phyloP scores from a whole-genome alignment of 2,797 vertebrate species.

The Poeciliopsis infans region DNA sequence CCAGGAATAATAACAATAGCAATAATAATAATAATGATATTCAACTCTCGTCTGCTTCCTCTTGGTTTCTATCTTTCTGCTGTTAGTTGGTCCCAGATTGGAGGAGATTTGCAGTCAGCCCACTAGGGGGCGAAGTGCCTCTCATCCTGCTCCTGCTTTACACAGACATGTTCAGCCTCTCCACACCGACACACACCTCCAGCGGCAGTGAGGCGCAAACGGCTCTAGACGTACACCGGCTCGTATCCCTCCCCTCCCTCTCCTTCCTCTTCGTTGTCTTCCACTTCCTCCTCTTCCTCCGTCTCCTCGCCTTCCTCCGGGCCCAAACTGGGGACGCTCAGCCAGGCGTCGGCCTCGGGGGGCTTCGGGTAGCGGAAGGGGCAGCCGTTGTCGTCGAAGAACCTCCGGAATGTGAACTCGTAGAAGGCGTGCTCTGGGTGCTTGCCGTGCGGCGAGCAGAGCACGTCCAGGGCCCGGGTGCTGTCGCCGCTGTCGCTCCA shows the following conservation, averaged over 20 bases:
- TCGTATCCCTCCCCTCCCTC: slow-evolving; percentile 90
- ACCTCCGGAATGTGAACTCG: slow-evolving; percentile 97
- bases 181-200: slow-evolving; percentile 27
- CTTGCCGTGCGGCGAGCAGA: slow-evolving; percentile 86
- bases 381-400: slow-evolving; percentile 97
- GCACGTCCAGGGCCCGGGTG: slow-evolving; percentile 87
- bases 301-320: slow-evolving; percentile 74
- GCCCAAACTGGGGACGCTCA: slow-evolving; percentile 58
- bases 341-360: slow-evolving; percentile 67
- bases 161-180: slow-evolving; percentile 23
- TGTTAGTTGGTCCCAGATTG: slow-evolving; percentile 75
- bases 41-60: not conserved
- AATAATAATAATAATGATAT: not conserved
- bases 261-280: slow-evolving; percentile 77
- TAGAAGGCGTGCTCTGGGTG: slow-evolving; percentile 98
- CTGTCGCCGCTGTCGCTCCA: slow-evolving; percentile 92
- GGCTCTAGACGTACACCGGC: slow-evolving; percentile 93
- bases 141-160: slow-evolving; percentile 41
- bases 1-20: not conserved
- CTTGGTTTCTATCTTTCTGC: slow-evolving; percentile 1
- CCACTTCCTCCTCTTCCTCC: slow-evolving; percentile 75
- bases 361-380: slow-evolving; percentile 96
- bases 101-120: slow-evolving; percentile 55
- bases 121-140: slow-evolving; percentile 57
- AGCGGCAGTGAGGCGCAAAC: slow-evolving; percentile 14